These are phyloP conservation scores for Rutpela maculata DNA, from an alignment of 2,888 invertebrate species.

Conservation along the genomic window DNA sequence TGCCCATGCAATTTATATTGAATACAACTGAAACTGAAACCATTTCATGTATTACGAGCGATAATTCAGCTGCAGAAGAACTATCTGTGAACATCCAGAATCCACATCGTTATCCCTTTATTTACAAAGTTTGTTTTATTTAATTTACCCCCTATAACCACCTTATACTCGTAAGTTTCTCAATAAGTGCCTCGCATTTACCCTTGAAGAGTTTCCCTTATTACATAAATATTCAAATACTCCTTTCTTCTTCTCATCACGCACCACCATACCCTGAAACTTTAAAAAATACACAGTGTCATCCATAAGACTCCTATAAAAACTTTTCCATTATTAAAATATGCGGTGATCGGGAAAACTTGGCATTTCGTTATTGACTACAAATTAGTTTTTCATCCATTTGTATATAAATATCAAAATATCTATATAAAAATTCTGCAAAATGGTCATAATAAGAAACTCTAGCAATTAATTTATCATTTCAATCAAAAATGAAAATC, in stretches of 20 bases:
- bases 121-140: background rate
- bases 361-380: background rate
- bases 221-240: background rate
- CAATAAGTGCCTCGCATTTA: background rate
- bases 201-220: background rate
- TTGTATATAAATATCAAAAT: too few species aligned
- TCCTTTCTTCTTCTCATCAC: background rate
- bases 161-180: background rate
- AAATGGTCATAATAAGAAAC: too few species aligned
- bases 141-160: background rate
- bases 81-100: too few species aligned
- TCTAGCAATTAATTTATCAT: too few species aligned
- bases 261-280: background rate
- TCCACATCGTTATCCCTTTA: background rate
- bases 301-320: background rate
- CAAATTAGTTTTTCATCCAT: too few species aligned
- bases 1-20: too few species aligned
- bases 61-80: too few species aligned
- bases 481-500: too few species aligned
- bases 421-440: too few species aligned
- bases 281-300: background rate
- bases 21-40: too few species aligned
- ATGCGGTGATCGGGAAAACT: background rate
- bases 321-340: background rate
- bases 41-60: too few species aligned